phyloP scores from a whole-genome alignment of 2,888 invertebrate species.

The Anthophora plumipes region DNA sequence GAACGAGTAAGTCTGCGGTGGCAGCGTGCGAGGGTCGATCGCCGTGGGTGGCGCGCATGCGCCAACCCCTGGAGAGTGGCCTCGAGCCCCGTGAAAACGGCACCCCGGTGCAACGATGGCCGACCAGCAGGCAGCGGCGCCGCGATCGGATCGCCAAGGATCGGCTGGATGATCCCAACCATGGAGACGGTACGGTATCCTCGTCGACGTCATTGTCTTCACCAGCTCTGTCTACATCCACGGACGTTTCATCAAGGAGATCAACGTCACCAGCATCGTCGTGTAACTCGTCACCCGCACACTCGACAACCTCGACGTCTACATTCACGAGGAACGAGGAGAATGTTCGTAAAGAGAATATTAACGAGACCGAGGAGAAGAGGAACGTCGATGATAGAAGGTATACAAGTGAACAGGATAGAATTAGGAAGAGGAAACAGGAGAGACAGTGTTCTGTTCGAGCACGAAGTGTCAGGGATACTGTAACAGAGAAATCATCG shows the following conservation, averaged over 20 bases:
- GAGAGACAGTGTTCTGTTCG: conserved; percentile 47
- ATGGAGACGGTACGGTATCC: conserved; percentile 27
- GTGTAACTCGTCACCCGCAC: conserved; percentile 59
- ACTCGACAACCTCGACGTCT: conserved; percentile 44
- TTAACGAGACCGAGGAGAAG: background rate
- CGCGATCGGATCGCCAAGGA: conserved; percentile 35
- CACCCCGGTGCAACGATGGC: conserved; percentile 83
- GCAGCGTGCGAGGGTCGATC: conserved; percentile 74
- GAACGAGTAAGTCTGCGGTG: conserved; percentile 60
- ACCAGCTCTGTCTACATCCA: conserved; percentile 56
- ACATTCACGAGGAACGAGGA: conserved; percentile 30
- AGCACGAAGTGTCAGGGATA: conserved; percentile 21
- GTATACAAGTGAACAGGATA: conserved; percentile 29
- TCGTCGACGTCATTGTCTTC: conserved; percentile 61
- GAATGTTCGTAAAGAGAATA: background rate
- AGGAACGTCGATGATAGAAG: background rate
- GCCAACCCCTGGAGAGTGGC: conserved; percentile 84
- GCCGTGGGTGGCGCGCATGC: conserved; percentile 83
- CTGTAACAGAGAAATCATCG: conserved; percentile 20
- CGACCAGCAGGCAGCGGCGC: conserved; percentile 51
- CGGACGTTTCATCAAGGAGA: conserved; percentile 52
- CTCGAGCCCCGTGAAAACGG: conserved; percentile 79
- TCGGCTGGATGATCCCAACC: conserved; percentile 31
- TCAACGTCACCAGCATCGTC: conserved; percentile 60
- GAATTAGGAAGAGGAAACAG: conserved; percentile 49